Conservation (phyloP, 2,797 vertebrate genomes). For the Phataginus tricuspis region DNA sequence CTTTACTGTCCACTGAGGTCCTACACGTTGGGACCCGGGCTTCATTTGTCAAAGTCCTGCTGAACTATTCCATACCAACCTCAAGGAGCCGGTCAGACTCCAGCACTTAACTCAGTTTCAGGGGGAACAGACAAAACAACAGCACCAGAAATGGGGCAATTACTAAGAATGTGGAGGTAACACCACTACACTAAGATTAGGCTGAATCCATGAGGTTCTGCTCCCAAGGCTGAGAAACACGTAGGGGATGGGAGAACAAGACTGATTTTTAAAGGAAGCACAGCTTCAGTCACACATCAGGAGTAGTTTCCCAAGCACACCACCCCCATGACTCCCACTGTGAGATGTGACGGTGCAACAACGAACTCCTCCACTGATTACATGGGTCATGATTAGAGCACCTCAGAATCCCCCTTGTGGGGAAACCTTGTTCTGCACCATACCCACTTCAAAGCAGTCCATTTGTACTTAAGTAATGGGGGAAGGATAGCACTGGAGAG, state of each 20-base stretch:
- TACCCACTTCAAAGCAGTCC: not conserved
- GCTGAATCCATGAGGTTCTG: not conserved
- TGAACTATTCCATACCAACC: not conserved
- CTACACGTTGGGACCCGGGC: not conserved
- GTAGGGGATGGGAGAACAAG: not conserved
- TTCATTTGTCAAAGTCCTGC: not conserved
- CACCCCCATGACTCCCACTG: conserved; percentile 19
- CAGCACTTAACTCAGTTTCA: not conserved
- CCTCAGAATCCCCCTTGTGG: not conserved
- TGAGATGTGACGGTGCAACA: conserved; percentile 36
- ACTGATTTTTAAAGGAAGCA: conserved; percentile 53
- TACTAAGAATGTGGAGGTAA: not conserved
- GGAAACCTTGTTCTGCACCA: not conserved
- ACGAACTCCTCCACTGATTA: not conserved
- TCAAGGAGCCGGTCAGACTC: not conserved
- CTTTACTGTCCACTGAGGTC: not conserved
- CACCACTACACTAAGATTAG: not conserved
- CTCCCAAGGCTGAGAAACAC: conserved; percentile 8
- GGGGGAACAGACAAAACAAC: not conserved
- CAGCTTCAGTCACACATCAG: not conserved
- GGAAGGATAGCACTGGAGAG: not conserved
- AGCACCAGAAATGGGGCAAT: not conserved
- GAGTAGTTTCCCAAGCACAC: conserved; percentile 2
- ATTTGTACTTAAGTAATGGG: not conserved
- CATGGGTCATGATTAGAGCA: not conserved